Conservation (phyloP, 2,113 vertebrate genomes). For the Mesocricetus auratus region DNA sequence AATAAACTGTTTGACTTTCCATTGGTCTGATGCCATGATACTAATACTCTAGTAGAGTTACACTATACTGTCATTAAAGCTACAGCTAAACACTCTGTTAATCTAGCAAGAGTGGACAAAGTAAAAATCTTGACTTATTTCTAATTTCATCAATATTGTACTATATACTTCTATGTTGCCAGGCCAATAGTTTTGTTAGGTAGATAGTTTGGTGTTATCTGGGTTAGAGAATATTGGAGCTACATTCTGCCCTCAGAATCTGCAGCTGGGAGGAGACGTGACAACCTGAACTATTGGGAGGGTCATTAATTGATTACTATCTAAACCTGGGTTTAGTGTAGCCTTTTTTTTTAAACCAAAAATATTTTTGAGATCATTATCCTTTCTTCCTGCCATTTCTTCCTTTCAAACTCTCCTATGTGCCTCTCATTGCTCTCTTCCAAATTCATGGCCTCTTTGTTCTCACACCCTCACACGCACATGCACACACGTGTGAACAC, state of each 20-base stretch:
- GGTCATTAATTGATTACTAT: not conserved
- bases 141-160: conserved; percentile 24
- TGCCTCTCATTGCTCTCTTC: not conserved
- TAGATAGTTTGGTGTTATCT: not conserved
- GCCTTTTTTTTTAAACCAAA: not conserved
- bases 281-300: not conserved
- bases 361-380: not conserved
- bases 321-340: not conserved
- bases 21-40: not conserved
- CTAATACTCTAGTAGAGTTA: conserved; percentile 23
- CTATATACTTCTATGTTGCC: not conserved
- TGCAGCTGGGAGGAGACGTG: not conserved
- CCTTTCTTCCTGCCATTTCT: not conserved
- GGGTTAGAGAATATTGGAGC: not conserved
- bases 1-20: conserved; percentile 41
- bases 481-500: not conserved
- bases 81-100: not conserved
- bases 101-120: conserved; percentile 15
- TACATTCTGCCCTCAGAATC: not conserved
- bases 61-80: not conserved
- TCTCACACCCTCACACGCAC: not conserved
- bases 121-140: conserved; percentile 24
- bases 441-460: not conserved
- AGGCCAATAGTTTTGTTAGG: not conserved
- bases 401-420: not conserved